Evolutionary conservation across 2,888 invertebrate genomes (phyloP).

Genomic region (Temnothorax rugatulus): DNA sequence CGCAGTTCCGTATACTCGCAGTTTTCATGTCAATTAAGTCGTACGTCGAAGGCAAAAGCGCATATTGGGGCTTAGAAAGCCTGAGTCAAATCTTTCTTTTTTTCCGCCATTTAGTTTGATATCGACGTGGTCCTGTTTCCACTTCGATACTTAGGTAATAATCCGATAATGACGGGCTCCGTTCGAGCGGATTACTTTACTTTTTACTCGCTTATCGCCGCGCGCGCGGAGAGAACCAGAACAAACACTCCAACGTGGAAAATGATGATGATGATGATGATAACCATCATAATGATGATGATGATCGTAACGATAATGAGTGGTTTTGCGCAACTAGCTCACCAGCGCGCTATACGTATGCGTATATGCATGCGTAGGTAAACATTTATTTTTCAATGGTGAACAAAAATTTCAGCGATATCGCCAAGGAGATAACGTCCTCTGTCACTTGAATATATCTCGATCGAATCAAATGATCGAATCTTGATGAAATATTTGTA

Average conservation of each 20-base stretch:
- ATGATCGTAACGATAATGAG: conserved; percentile 75
- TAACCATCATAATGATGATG: conserved; percentile 71
- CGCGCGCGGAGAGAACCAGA: conserved; percentile 72
- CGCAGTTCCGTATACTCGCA: neutral
- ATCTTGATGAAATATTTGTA: neutral
- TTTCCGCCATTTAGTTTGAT: conserved; percentile 56
- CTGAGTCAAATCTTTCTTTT: conserved; percentile 37
- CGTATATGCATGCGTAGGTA: conserved; percentile 4
- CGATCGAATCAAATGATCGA: neutral
- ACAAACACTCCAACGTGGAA: conserved; percentile 80
- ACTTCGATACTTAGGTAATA: conserved; percentile 84
- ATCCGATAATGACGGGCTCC: conserved; percentile 81
- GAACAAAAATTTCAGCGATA: neutral
- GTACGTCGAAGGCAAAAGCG: neutral
- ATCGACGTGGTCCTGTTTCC: conserved; percentile 72
- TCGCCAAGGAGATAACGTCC: neutral
- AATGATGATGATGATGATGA: conserved; percentile 76
- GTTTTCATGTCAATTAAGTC: neutral
- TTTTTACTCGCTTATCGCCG: conserved; percentile 72
- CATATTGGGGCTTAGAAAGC: neutral
- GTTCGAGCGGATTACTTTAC: conserved; percentile 77
- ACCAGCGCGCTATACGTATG: conserved; percentile 55
- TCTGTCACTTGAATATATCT: neutral
- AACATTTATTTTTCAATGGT: conserved; percentile 33
- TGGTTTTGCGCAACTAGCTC: conserved; percentile 75